phyloP scores from a whole-genome alignment of 2,888 invertebrate genomes.

The Dendrolimus pini region DNA sequence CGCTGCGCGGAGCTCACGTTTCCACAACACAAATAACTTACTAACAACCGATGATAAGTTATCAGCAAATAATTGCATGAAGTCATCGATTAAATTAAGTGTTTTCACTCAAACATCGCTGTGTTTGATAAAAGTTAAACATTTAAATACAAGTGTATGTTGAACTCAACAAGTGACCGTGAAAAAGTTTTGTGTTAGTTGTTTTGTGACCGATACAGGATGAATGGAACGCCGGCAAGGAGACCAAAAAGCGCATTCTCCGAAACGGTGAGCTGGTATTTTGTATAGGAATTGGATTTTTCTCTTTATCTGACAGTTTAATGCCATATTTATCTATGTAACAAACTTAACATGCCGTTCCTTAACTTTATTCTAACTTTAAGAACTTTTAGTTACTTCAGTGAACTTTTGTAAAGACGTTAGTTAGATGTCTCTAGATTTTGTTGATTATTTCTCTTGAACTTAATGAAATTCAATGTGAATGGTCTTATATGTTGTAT shows the following conservation, averaged over 20 bases:
- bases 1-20: slow-evolving; percentile 39
- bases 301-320: not conserved
- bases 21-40: slow-evolving; percentile 24
- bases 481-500: no score
- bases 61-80: slow-evolving; percentile 67
- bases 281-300: not conserved
- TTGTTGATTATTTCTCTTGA: no score
- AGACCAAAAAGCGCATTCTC: slow-evolving; percentile 69
- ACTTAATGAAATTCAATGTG: no score
- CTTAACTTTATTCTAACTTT: no score
- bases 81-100: slow-evolving; percentile 70
- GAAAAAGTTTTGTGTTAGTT: slow-evolving; percentile 61
- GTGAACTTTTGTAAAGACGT: no score
- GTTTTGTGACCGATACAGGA: slow-evolving; percentile 49
- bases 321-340: not conserved
- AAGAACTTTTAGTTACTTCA: no score
- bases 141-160: slow-evolving; percentile 11
- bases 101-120: slow-evolving; percentile 6
- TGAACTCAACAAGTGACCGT: slow-evolving; percentile 64
- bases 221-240: slow-evolving; percentile 69
- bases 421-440: no score
- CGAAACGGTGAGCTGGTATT: slow-evolving; percentile 50
- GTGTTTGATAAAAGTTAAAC: slow-evolving; percentile 8
- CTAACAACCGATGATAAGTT: slow-evolving; percentile 49
- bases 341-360: no score